Evolutionary conservation across 2,797 vertebrate species (phyloP).

Genomic region (Chaetodon trifasciatus): DNA sequence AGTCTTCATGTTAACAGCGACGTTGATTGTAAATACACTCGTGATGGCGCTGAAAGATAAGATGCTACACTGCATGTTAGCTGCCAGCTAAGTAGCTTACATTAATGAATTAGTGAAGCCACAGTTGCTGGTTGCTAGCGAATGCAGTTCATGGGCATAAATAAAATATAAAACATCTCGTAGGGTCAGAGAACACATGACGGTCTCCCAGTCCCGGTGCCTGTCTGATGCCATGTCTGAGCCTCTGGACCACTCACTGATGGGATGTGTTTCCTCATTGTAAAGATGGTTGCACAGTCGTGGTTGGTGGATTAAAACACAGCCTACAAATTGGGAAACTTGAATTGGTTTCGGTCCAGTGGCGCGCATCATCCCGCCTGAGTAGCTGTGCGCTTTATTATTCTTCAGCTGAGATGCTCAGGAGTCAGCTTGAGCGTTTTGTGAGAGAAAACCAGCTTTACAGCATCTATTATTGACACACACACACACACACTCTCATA

Average conservation of each 20-base stretch:
- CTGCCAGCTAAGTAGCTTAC: conserved; percentile 15
- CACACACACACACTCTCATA: conserved; percentile 1
- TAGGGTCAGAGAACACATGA: background rate
- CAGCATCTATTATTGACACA: conserved; percentile 64
- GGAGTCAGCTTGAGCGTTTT: conserved; percentile 35
- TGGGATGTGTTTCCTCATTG: background rate
- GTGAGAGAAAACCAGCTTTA: conserved; percentile 36
- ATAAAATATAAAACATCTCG: background rate
- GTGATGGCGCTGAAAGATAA: conserved; percentile 62
- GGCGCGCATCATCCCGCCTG: conserved; percentile 26
- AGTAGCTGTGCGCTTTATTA: conserved; percentile 40
- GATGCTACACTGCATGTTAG: conserved; percentile 37
- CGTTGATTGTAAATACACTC: conserved; percentile 54
- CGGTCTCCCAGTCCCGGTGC: background rate
- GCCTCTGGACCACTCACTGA: background rate
- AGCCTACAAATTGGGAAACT: background rate
- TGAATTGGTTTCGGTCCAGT: conserved; percentile 17
- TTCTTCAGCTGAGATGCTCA: conserved; percentile 39
- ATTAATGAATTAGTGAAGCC: background rate
- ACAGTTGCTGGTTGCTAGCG: background rate
- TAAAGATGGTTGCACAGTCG: background rate
- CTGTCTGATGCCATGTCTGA: conserved; percentile 11
- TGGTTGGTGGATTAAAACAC: conserved; percentile 10
- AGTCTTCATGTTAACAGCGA: conserved; percentile 28
- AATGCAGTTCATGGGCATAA: background rate